phyloP scores from a whole-genome alignment of 2,888 invertebrate genomes.

The Sarcophaga subvicina region DNA sequence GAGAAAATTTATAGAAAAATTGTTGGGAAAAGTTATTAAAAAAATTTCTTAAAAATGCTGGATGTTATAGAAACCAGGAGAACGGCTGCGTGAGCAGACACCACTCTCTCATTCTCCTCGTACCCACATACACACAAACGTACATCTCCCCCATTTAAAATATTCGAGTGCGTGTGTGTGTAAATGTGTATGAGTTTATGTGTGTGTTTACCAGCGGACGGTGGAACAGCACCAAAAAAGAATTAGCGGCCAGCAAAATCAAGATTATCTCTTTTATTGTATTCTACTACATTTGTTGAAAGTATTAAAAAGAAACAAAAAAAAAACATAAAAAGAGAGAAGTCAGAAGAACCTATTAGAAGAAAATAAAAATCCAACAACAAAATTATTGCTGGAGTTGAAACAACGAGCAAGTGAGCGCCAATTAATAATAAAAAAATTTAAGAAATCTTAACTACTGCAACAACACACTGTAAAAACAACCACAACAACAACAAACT shows the following conservation, averaged over 20 bases:
- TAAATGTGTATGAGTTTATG: slow-evolving; percentile 41
- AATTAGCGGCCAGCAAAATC: slow-evolving; percentile 62
- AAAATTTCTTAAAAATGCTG: slow-evolving; percentile 76
- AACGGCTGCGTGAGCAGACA: slow-evolving; percentile 79
- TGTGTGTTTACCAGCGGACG: slow-evolving; percentile 45
- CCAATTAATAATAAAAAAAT: slow-evolving; percentile 57
- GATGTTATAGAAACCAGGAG: slow-evolving; percentile 80
- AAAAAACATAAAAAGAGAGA: slow-evolving; percentile 33
- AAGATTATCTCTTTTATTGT: slow-evolving; percentile 43
- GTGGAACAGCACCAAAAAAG: slow-evolving; percentile 57
- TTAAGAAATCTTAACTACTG: slow-evolving; percentile 41
- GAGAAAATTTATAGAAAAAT: slow-evolving; percentile 42
- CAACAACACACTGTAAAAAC: slow-evolving; percentile 37
- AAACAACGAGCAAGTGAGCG: slow-evolving; percentile 55
- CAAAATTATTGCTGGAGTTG: slow-evolving; percentile 56
- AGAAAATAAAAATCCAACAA: slow-evolving; percentile 41
- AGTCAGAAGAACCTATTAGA: background rate
- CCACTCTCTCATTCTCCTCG: slow-evolving; percentile 57
- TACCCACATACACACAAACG: slow-evolving; percentile 24
- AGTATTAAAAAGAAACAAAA: slow-evolving; percentile 47
- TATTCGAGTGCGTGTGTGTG: slow-evolving; percentile 29
- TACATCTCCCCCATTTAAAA: slow-evolving; percentile 60
- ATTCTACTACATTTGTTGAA: slow-evolving; percentile 57
- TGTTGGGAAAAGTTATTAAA: slow-evolving; percentile 62
- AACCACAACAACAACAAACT: slow-evolving; percentile 37